These are phyloP conservation scores for Myxocyprinus asiaticus DNA, from an alignment of 2,113 vertebrate species.

Conservation along the genomic window DNA sequence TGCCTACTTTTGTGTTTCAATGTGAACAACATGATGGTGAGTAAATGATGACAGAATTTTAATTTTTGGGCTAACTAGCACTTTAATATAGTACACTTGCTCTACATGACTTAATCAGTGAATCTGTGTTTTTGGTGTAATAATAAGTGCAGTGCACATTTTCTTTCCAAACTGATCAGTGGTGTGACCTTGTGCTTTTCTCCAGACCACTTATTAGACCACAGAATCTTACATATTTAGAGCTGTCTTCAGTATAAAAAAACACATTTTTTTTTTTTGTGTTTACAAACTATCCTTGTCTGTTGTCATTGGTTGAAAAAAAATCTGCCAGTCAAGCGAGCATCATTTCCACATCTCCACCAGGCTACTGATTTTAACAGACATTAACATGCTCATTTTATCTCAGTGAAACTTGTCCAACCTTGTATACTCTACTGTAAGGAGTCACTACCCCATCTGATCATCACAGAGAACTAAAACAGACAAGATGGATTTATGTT, in stretches of 20 bases:
- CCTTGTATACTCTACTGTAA: not conserved
- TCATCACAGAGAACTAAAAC: not conserved
- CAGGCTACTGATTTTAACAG: not conserved
- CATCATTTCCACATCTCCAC: too few relatives aligned
- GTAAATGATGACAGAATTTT: too few relatives aligned
- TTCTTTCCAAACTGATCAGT: constrained; percentile 15
- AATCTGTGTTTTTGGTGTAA: constrained; percentile 15
- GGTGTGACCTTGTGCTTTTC: not conserved
- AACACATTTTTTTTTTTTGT: too few relatives aligned
- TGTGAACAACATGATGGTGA: too few relatives aligned
- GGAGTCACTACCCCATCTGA: not conserved
- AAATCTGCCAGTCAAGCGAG: too few relatives aligned
- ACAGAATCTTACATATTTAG: too few relatives aligned
- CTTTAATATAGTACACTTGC: too few relatives aligned
- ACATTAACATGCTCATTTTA: not conserved
- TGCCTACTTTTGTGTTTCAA: too few relatives aligned
- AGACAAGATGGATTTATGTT: constrained; percentile 18
- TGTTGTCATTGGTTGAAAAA: too few relatives aligned
- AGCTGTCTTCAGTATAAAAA: too few relatives aligned
- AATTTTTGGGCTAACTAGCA: too few relatives aligned
- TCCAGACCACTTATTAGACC: not conserved
- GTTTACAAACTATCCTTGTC: too few relatives aligned
- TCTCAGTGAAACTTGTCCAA: not conserved
- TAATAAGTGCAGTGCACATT: constrained; percentile 21
- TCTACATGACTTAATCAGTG: not conserved